Evolutionary conservation across 2,113 vertebrate species (phyloP).

Genomic region (Oxyruncus cristatus): DNA sequence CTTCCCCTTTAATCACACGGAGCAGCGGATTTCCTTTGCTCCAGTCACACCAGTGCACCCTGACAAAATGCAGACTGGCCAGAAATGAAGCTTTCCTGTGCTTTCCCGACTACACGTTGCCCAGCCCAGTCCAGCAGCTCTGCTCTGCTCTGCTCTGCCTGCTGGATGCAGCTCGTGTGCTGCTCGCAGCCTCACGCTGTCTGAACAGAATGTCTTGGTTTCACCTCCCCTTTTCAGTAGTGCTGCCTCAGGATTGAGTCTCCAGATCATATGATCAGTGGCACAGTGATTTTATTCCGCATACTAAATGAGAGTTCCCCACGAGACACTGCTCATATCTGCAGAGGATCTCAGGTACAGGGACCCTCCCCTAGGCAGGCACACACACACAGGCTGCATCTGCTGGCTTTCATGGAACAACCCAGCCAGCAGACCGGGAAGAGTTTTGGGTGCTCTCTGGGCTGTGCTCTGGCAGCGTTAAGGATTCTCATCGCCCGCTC

Average conservation of each 20-base stretch:
- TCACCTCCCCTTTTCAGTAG: conserved; percentile 49
- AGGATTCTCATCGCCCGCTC: background rate
- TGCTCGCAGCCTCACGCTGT: conserved; percentile 47
- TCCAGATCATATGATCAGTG: conserved; percentile 53
- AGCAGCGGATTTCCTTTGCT: background rate
- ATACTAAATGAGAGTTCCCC: conserved; percentile 64
- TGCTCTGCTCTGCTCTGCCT: conserved; percentile 2
- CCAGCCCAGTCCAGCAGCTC: background rate
- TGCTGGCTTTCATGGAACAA: background rate
- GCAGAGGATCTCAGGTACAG: conserved; percentile 31
- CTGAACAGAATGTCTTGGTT: conserved; percentile 19
- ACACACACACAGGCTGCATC: background rate
- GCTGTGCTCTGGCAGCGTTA: background rate
- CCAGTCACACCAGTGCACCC: background rate
- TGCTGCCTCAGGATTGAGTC: conserved; percentile 60
- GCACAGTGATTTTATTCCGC: conserved; percentile 8
- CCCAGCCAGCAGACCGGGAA: background rate
- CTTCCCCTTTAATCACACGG: background rate
- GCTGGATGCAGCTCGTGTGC: background rate
- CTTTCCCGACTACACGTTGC: background rate
- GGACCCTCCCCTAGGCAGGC: background rate
- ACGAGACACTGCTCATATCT: background rate
- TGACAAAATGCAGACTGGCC: background rate
- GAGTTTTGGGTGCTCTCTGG: background rate
- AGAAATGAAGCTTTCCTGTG: background rate